Percentiles rank a stretch among this genome's conserved stretches.
phyloP scores from a whole-genome alignment of 2,888 invertebrate species.

The Dryococelus australis region DNA sequence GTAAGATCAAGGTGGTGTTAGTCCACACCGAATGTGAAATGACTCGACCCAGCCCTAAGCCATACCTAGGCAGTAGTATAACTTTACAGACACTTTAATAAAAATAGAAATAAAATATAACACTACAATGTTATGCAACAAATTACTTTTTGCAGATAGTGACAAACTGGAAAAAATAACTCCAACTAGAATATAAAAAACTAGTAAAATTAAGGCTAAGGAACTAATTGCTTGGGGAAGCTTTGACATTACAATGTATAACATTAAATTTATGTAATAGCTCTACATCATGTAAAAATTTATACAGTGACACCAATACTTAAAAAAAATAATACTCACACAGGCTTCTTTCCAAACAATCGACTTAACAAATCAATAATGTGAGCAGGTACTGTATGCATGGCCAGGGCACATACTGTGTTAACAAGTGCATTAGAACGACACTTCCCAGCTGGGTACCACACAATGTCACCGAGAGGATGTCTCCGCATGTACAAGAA shows the following conservation, averaged over 20 bases:
- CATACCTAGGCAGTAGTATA: too few relatives aligned
- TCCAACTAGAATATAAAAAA: neutral
- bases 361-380: constrained; percentile 60
- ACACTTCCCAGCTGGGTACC: constrained; percentile 56
- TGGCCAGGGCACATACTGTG: constrained; percentile 60
- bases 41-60: too few relatives aligned
- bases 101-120: too few relatives aligned
- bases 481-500: constrained; percentile 56
- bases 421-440: constrained; percentile 57
- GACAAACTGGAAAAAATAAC: neutral
- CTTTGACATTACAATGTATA: neutral
- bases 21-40: too few relatives aligned
- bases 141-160: too few relatives aligned
- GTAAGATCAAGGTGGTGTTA: too few relatives aligned
- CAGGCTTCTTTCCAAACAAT: constrained; percentile 61
- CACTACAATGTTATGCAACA: too few relatives aligned
- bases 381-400: constrained; percentile 65
- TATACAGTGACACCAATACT: neutral
- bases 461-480: constrained; percentile 62
- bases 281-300: neutral
- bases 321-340: constrained; percentile 47
- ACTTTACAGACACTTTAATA: too few relatives aligned
- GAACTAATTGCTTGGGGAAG: neutral
- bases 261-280: neutral
- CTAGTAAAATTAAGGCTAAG: neutral